Evolutionary conservation across 2,113 vertebrate species (phyloP), one percentile per base, ranked within the genome.

Genomic region (Solenodon paradoxus): DNA sequence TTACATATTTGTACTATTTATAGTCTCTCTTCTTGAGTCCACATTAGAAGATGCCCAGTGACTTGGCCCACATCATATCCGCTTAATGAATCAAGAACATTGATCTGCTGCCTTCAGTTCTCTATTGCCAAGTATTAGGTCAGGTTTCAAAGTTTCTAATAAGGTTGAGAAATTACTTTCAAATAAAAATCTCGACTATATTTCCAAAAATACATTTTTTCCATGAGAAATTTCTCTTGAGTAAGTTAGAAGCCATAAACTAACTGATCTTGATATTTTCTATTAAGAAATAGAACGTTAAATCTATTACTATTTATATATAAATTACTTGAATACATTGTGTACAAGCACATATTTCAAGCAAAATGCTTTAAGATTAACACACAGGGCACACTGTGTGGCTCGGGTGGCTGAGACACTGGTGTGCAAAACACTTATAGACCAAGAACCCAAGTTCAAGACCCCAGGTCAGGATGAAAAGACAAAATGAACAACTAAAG

Each of bases 191-290:
- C 47, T 87, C 13, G 64, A 66, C 61, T 87, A 38, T 82, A 51
- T 94, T 95, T 92, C 63, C 72, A 90, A 94, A 95, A 75, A 90
- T 90, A 35, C 8, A 82, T 64, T 90, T 92, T 93, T 80, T 80
- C 38, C 28, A 12, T 79, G 61, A 92, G 69, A 94, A 74, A 71
- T 45, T n/a, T 68, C 64, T 92, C 45, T 59, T 11, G 45, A 88
- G 40, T 88, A 53, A 89, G 83, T 90, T 88, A 75, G 42, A 69
- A 94, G 57, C 38, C 8, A 32, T 71, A 92, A 82, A 66, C 75
- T 74, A 83, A 90, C 72, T 22, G 19, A 38, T 88, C 57, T 59
- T 87, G 22, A 32, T 90, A 84, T 61, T 77, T 92, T 88, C 51
- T 84, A 51, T 83, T 75, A 83, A 90, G 79, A 85, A 92, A 92